Conservation (phyloP, 2,888 invertebrate species). For the Osedax fenrisi region DNA sequence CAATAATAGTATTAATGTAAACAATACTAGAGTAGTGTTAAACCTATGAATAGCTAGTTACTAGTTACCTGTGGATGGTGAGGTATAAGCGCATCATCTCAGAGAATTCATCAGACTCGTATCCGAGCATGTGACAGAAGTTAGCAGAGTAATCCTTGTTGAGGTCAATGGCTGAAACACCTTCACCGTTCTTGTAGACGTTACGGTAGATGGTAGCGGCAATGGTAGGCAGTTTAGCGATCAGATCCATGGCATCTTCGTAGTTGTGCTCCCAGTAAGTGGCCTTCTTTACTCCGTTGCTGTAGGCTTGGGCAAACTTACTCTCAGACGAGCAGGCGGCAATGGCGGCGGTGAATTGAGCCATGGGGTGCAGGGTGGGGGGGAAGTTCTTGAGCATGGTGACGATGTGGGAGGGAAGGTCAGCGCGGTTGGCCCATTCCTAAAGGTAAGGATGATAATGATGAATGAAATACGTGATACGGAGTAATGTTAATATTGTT, state of each 20-base stretch:
- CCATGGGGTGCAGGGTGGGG: conserved; percentile 78
- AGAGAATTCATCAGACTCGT: conserved; percentile 64
- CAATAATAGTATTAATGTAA: no score
- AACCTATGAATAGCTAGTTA: no score
- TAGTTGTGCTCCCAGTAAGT: conserved; percentile 83
- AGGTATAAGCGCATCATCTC: conserved; percentile 84
- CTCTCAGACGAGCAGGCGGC: conserved; percentile 83
- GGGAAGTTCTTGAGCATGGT: conserved; percentile 84
- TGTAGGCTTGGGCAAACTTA: conserved; percentile 77
- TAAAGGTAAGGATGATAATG: conserved; percentile 53
- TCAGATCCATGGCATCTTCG: conserved; percentile 85
- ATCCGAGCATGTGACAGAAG: conserved; percentile 77
- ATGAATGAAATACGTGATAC: not conserved
- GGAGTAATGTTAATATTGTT: no score
- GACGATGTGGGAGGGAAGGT: conserved; percentile 79
- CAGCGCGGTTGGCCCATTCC: conserved; percentile 76
- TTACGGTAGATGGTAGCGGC: conserved; percentile 89
- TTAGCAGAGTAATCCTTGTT: conserved; percentile 84
- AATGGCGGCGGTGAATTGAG: conserved; percentile 79
- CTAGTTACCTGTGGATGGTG: conserved; percentile 75
- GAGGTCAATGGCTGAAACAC: conserved; percentile 74
- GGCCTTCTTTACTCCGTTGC: conserved; percentile 71
- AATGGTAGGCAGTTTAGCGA: conserved; percentile 82
- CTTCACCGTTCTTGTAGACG: conserved; percentile 65
- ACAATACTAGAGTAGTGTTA: no score